These are phyloP conservation scores for Neocrepidodera transversa DNA, from an alignment of 2,888 invertebrate genomes.

Conservation along the genomic window DNA sequence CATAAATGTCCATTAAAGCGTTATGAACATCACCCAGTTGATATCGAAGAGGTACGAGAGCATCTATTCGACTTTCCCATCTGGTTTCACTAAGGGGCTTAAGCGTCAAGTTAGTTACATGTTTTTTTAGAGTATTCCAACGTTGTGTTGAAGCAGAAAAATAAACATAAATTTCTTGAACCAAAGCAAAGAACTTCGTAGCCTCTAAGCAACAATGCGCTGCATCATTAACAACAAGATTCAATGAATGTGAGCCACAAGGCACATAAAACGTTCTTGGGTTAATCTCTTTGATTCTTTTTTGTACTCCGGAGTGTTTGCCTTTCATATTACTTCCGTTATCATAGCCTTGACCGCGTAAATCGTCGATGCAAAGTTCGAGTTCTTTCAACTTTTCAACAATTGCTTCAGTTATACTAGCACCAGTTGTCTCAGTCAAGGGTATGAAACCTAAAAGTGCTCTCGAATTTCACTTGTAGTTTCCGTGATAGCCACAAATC, in stretches of 20 bases:
- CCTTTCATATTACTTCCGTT: constrained; percentile 5
- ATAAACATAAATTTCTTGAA: constrained; percentile 40
- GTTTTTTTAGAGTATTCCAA: constrained; percentile 1
- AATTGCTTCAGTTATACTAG: constrained; percentile 35
- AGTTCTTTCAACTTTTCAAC: constrained; percentile 16
- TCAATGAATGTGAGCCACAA: constrained; percentile 22
- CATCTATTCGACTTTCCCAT: constrained; percentile 27
- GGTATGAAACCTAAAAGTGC: constrained; percentile 39
- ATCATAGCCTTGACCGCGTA: constrained; percentile 7
- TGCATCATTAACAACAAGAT: constrained; percentile 49
- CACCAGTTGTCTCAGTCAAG: constrained; percentile 36
- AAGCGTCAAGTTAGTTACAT: constrained; percentile 36
- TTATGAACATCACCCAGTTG: neutral
- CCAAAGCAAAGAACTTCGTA: constrained; percentile 30
- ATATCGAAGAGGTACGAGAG: constrained; percentile 1
- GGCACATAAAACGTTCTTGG: constrained; percentile 14
- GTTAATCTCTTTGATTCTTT: neutral
- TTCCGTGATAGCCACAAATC: constrained; percentile 19
- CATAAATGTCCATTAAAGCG: too few relatives aligned
- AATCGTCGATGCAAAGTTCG: neutral
- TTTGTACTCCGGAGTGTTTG: neutral
- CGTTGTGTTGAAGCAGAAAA: constrained; percentile 38
- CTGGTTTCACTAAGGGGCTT: constrained; percentile 38
- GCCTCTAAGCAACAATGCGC: constrained; percentile 37
- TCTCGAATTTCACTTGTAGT: constrained; percentile 17